Percentiles rank a stretch among this genome's conserved stretches.
Evolutionary conservation across 2,888 invertebrate genomes (phyloP).

Genomic region (Drosophila barbarae): DNA sequence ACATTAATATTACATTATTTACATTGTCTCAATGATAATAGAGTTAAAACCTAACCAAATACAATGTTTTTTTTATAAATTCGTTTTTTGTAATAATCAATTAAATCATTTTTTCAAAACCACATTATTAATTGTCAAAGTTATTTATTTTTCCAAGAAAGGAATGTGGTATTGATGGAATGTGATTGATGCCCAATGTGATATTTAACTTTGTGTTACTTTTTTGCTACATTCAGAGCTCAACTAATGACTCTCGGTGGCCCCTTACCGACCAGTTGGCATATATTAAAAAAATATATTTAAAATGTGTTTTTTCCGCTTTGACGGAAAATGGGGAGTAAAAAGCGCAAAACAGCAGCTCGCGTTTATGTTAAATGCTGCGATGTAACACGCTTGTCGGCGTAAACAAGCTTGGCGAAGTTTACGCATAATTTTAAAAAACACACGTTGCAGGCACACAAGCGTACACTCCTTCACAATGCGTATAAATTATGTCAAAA

Average conservation of each 20-base stretch:
- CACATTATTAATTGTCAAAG: constrained; percentile 7
- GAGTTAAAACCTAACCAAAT: background rate
- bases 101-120: constrained; percentile 1
- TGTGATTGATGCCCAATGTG: constrained; percentile 40
- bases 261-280: constrained; percentile 14
- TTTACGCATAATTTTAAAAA: constrained; percentile 56
- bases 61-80: background rate
- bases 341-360: constrained; percentile 35
- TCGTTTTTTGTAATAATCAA: constrained; percentile 1
- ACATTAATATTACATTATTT: background rate
- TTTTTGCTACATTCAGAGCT: constrained; percentile 11
- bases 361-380: constrained; percentile 44
- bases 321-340: constrained; percentile 34
- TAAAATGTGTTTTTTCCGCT: constrained; percentile 19
- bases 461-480: constrained; percentile 26
- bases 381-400: constrained; percentile 45
- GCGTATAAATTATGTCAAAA: constrained; percentile 42
- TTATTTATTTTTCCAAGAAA: constrained; percentile 3
- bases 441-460: constrained; percentile 28
- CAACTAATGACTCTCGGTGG: constrained; percentile 37
- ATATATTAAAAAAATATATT: constrained; percentile 26
- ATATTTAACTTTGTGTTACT: constrained; percentile 18
- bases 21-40: background rate
- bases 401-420: constrained; percentile 48
- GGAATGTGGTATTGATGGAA: background rate